These are phyloP conservation scores for Malaclemys terrapin DNA, from an alignment of 2,113 vertebrate genomes.

Conservation along the genomic window DNA sequence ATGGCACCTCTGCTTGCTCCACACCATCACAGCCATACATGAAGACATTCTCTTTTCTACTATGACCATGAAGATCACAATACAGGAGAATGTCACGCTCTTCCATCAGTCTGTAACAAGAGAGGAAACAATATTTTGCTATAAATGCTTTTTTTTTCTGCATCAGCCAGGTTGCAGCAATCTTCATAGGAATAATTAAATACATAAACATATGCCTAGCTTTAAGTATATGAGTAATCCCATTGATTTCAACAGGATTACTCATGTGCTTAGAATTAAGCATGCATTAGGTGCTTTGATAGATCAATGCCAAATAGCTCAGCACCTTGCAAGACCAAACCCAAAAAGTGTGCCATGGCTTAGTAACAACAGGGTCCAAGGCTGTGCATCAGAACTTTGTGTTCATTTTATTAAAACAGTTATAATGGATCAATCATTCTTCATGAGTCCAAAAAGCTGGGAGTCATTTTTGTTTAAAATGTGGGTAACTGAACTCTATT, in stretches of 20 bases:
- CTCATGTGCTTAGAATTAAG: not conserved
- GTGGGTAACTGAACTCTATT: not conserved
- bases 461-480: not conserved
- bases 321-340: not conserved
- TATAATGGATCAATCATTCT: not conserved
- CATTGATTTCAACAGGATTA: not conserved
- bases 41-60: conserved; percentile 83
- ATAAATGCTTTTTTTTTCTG: not conserved
- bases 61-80: conserved; percentile 86
- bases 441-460: not conserved
- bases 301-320: not conserved
- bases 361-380: not conserved
- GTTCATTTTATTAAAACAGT: not conserved
- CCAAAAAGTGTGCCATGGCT: not conserved
- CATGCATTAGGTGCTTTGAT: not conserved
- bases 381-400: not conserved
- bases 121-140: not conserved
- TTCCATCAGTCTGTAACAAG: conserved; percentile 75
- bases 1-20: conserved; percentile 5
- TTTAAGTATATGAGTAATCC: not conserved
- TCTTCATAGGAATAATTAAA: not conserved
- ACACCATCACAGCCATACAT: conserved; percentile 80
- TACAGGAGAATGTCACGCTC: conserved; percentile 79
- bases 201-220: not conserved
- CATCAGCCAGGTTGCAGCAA: not conserved